These are phyloP conservation scores for Myxocyprinus asiaticus DNA, from an alignment of 2,113 vertebrate species.

Conservation along the genomic window DNA sequence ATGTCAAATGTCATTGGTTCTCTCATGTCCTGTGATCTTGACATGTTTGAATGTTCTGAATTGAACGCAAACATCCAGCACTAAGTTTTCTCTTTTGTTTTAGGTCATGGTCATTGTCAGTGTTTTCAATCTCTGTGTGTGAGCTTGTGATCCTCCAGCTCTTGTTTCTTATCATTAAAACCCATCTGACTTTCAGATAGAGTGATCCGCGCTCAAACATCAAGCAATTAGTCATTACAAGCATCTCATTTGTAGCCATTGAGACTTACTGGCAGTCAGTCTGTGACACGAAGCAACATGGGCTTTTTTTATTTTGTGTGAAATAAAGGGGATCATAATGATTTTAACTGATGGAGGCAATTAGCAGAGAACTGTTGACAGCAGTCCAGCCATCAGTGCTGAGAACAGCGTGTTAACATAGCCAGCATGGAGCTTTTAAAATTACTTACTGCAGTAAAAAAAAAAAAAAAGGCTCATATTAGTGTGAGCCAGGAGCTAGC, in stretches of 20 bases:
- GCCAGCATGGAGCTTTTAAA: slow-evolving; percentile 68
- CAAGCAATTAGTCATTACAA: slow-evolving; percentile 33
- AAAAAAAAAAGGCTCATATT: slow-evolving; percentile 22
- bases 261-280: slow-evolving; percentile 64
- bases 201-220: slow-evolving; percentile 33
- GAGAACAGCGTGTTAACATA: slow-evolving; percentile 57
- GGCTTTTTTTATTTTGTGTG: slow-evolving; percentile 66
- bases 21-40: too few relatives aligned
- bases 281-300: slow-evolving; percentile 42
- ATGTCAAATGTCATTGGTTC: too few relatives aligned
- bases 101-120: too few relatives aligned
- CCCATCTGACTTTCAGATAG: slow-evolving; percentile 25
- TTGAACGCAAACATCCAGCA: too few relatives aligned
- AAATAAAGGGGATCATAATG: slow-evolving; percentile 65
- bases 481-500: neutral
- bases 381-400: slow-evolving; percentile 68
- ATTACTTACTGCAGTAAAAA: slow-evolving; percentile 51
- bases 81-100: too few relatives aligned
- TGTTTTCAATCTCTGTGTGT: neutral
- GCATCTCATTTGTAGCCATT: slow-evolving; percentile 56
- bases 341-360: slow-evolving; percentile 75
- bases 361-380: slow-evolving; percentile 74
- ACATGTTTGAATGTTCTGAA: too few relatives aligned
- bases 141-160: neutral
- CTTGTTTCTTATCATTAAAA: slow-evolving; percentile 10